Evolutionary conservation across 2,888 invertebrate species (phyloP).

Genomic region (Steromphala cineraria): DNA sequence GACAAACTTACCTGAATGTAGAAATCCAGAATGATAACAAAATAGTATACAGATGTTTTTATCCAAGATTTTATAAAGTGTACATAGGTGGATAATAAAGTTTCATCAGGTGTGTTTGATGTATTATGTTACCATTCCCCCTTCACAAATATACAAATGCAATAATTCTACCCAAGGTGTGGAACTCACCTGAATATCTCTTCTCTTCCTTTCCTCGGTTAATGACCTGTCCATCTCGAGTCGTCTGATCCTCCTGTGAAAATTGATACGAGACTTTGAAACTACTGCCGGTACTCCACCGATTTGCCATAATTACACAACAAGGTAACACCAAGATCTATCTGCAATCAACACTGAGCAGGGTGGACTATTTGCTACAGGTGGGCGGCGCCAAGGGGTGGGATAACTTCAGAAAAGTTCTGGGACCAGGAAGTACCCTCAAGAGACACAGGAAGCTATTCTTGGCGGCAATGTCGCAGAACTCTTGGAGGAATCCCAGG

Average conservation of each 20-base stretch:
- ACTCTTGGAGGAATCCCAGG: background rate
- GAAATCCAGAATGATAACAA: too few relatives aligned
- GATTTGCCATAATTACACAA: background rate
- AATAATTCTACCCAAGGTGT: background rate
- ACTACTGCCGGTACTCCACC: slow-evolving; percentile 11
- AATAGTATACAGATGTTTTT: too few relatives aligned
- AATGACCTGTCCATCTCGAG: background rate
- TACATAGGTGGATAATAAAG: too few relatives aligned
- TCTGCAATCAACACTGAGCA: background rate
- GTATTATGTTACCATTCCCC: background rate
- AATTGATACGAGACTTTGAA: slow-evolving; percentile 1
- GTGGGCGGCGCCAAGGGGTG: background rate
- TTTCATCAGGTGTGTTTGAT: too few relatives aligned
- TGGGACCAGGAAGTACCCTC: background rate
- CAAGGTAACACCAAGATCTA: background rate
- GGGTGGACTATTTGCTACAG: background rate
- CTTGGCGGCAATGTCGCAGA: background rate
- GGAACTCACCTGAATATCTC: slow-evolving; percentile 12
- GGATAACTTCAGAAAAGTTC: background rate
- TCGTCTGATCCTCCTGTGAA: slow-evolving; percentile 6
- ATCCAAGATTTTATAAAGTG: too few relatives aligned
- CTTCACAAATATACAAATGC: background rate
- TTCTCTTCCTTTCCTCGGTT: background rate
- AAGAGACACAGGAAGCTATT: background rate
- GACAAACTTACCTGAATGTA: too few relatives aligned